These are phyloP conservation scores for Agraylea sexmaculata DNA, from an alignment of 1,140 invertebrate genomes.

Conservation along the genomic window DNA sequence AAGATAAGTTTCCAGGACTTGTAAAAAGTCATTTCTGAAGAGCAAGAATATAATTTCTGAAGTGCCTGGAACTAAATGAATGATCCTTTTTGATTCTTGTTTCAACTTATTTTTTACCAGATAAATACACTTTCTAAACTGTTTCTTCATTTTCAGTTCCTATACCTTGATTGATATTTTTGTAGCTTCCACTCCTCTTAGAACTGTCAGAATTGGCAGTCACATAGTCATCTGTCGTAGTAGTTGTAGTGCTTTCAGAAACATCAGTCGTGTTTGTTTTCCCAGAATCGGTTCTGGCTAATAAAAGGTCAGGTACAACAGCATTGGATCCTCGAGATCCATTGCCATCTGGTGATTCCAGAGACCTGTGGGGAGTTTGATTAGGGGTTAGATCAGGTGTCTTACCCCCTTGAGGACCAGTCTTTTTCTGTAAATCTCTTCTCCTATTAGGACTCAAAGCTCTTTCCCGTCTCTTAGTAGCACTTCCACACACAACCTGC, in stretches of 20 bases:
- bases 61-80: slow-evolving; percentile 32
- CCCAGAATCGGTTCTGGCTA: slow-evolving; percentile 55
- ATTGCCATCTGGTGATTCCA: slow-evolving; percentile 19
- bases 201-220: slow-evolving; percentile 74
- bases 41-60: too few relatives aligned
- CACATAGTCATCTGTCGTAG: slow-evolving; percentile 78
- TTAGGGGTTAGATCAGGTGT: slow-evolving; percentile 22
- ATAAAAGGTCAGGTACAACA: slow-evolving; percentile 28
- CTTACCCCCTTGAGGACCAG: slow-evolving; percentile 21
- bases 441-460: slow-evolving; percentile 38
- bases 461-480: slow-evolving; percentile 38
- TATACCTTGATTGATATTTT: too few relatives aligned
- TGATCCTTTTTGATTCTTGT: too few relatives aligned
- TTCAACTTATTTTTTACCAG: too few relatives aligned
- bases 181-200: slow-evolving; percentile 35
- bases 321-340: slow-evolving; percentile 15
- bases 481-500: slow-evolving; percentile 29
- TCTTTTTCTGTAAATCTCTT: slow-evolving; percentile 36
- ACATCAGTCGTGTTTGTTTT: slow-evolving; percentile 61
- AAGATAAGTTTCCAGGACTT: slow-evolving; percentile 40
- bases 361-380: slow-evolving; percentile 21
- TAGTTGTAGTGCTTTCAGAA: slow-evolving; percentile 73
- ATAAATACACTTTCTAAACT: too few relatives aligned
- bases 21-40: slow-evolving; percentile 43
- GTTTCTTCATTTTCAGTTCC: too few relatives aligned